Percentiles rank a stretch among this genome's conserved stretches.
These are phyloP conservation scores for Neoaliturus tenellus DNA, from an alignment of 2,888 invertebrate species.

Conservation along the genomic window DNA sequence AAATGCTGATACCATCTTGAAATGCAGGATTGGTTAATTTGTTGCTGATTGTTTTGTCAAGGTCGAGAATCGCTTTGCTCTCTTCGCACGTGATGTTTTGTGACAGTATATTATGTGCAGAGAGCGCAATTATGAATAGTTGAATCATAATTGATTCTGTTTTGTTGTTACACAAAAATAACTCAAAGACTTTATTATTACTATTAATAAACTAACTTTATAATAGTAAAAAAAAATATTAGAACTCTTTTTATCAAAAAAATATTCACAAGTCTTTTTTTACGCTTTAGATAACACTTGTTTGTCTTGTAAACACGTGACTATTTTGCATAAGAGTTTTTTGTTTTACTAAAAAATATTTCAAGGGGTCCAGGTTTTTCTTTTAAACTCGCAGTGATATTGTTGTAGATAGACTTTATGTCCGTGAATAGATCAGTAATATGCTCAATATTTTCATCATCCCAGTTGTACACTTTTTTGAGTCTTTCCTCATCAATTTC, in stretches of 20 bases:
- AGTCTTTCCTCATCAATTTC: not conserved
- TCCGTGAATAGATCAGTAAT: not conserved
- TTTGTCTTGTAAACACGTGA: no score
- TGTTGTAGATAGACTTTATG: not conserved
- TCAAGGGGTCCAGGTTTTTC: not conserved
- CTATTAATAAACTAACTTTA: no score
- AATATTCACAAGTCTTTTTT: no score
- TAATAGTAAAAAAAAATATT: no score
- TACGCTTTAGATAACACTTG: no score
- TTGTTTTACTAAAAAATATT: slow-evolving; percentile 7
- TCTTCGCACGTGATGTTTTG: not conserved
- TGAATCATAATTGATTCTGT: no score
- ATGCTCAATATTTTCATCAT: slow-evolving; percentile 3
- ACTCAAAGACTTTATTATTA: no score
- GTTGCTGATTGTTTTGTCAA: not conserved
- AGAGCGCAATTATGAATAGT: not conserved
- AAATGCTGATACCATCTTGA: not conserved
- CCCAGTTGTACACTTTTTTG: slow-evolving; percentile 24
- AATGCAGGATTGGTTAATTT: not conserved
- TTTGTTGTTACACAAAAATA: no score
- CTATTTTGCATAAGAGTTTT: not conserved
- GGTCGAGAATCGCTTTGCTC: slow-evolving; percentile 3
- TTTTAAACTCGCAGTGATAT: not conserved
- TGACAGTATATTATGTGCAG: not conserved
- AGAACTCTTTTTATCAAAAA: no score